Evolutionary conservation across 2,888 invertebrate species (phyloP), one percentile per base, ranked within the genome.

Genomic region (Oxycera nigricornis): DNA sequence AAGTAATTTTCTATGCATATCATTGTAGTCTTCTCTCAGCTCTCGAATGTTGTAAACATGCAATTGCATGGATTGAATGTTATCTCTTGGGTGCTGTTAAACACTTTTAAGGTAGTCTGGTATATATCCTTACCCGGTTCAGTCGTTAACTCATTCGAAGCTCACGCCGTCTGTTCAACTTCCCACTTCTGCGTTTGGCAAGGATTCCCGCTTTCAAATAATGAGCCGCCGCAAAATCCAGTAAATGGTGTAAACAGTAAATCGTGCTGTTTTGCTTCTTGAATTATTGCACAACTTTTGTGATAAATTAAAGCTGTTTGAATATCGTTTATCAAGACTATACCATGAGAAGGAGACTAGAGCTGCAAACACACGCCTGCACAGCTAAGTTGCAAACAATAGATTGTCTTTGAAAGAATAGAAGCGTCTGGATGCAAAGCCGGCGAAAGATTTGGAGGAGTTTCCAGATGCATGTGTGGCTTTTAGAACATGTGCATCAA

Each of bases 301-400:
- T 67, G 67, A 67, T 67, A 67, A 67, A 67, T 67, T 67, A 24
- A 67, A 67, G 67, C 67, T 67, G 41, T 67, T 67, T 39, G 67
- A 67, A 41, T 67, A 46, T 67, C 67, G 67, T 67, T 62, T 46
- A 41, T 67, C 67, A 67, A 22, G 67, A 11, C 2, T 67, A 26
- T 41, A 22, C 22, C 22, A 39, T 17, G 17, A 28, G 31, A 3
- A 30, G 30, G 24, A 57, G 26, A 11, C 1, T 35, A 35, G 6
- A 35, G 35, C 35, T 6, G 35, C 35, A 35, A n/a, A n/a, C n/a
- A n/a, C n/a, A n/a, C n/a, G n/a, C n/a, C n/a, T n/a, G n/a, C n/a
- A n/a, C n/a, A n/a, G n/a, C n/a, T n/a, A n/a, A n/a, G n/a, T n/a
- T n/a, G n/a, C n/a, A n/a, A n/a, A n/a, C n/a, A n/a, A n/a, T n/a